These are phyloP conservation scores for Philonicus albiceps DNA, from an alignment of 2,888 invertebrate species.

Conservation along the genomic window DNA sequence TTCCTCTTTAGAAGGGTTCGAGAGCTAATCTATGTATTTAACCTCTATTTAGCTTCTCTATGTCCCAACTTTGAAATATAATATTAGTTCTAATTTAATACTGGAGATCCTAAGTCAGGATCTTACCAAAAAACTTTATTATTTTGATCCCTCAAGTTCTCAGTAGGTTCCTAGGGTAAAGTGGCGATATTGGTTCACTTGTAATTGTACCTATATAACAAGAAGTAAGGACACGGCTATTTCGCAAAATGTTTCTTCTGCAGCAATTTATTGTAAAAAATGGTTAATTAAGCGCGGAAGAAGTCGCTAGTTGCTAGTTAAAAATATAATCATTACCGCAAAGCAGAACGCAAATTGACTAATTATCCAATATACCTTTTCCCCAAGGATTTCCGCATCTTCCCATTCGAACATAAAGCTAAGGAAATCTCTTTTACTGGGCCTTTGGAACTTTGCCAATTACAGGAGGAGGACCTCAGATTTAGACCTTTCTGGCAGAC, in stretches of 20 bases:
- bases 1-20: too few species aligned
- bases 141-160: too few species aligned
- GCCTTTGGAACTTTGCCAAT: constrained; percentile 40
- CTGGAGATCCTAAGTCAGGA: too few species aligned
- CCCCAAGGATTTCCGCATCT: not conserved
- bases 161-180: too few species aligned
- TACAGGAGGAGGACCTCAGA: constrained; percentile 28
- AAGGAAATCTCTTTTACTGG: constrained; percentile 36
- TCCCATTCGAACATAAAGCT: constrained; percentile 14
- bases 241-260: not conserved
- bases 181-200: too few species aligned
- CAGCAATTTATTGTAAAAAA: not conserved
- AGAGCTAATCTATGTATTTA: too few species aligned
- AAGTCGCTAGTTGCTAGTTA: not conserved
- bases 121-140: too few species aligned
- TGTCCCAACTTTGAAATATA: too few species aligned
- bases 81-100: too few species aligned
- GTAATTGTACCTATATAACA: too few species aligned
- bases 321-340: constrained; percentile 1
- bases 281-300: not conserved
- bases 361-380: constrained; percentile 25
- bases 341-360: constrained; percentile 28
- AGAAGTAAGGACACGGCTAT: not conserved
- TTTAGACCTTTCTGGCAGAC: constrained; percentile 24
- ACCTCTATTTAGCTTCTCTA: too few species aligned